phyloP scores from a whole-genome alignment of 1,140 invertebrate species.

The Drosophila insularis region DNA sequence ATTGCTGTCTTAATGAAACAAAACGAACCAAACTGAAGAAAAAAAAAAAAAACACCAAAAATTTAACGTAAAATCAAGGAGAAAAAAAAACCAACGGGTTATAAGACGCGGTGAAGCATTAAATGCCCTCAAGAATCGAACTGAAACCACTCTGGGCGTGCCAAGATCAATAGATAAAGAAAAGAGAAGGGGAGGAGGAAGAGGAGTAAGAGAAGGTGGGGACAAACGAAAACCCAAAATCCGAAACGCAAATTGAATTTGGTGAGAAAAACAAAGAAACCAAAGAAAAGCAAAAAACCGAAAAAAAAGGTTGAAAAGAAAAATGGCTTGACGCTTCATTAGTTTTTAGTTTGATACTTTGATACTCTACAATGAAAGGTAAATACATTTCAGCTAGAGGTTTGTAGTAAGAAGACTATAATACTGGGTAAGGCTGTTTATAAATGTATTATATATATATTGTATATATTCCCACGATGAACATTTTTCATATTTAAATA shows the following conservation, averaged over 20 bases:
- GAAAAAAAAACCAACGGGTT: conserved; percentile 26
- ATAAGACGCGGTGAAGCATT: conserved; percentile 18
- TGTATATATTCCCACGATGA: neutral
- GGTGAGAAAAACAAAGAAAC: conserved; percentile 65
- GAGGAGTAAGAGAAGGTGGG: neutral
- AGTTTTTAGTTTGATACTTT: conserved; percentile 38
- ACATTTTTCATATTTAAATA: neutral
- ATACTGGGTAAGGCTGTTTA: neutral
- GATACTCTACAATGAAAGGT: conserved; percentile 21
- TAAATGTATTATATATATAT: neutral
- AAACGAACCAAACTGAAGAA: conserved; percentile 39
- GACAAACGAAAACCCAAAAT: conserved; percentile 29
- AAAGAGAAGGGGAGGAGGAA: neutral
- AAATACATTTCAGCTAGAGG: conserved; percentile 23
- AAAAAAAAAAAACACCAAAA: conserved; percentile 23
- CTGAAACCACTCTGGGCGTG: conserved; percentile 46
- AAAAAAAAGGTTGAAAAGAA: conserved; percentile 30
- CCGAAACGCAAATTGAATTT: conserved; percentile 70
- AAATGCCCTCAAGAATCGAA: conserved; percentile 16
- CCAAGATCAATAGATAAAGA: conserved; percentile 41
- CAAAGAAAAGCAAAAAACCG: conserved; percentile 51
- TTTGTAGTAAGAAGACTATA: neutral
- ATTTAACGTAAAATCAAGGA: conserved; percentile 22
- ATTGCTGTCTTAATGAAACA: conserved; percentile 68
- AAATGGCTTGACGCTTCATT: conserved; percentile 67